phyloP scores from a whole-genome alignment of 2,888 invertebrate genomes.

The Dinocampus coccinellae region DNA sequence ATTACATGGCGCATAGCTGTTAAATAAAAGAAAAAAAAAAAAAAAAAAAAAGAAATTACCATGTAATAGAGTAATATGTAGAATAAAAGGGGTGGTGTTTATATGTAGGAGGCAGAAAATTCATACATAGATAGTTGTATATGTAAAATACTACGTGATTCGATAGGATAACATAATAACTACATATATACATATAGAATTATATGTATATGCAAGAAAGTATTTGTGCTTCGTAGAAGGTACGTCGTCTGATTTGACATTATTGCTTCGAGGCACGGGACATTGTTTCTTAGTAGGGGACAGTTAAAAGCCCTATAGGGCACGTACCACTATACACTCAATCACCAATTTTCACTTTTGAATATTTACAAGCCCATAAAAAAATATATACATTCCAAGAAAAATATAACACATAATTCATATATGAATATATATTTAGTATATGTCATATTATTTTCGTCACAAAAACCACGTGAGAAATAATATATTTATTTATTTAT shows the following conservation, averaged over 20 bases:
- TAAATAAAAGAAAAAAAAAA: conserved; percentile 60
- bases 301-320: background rate
- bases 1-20: conserved; percentile 46
- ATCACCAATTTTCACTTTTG: background rate
- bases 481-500: no score
- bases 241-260: conserved; percentile 40
- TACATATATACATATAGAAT: no score
- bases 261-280: conserved; percentile 66
- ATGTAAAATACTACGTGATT: conserved; percentile 2
- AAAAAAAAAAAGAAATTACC: no score
- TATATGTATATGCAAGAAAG: background rate
- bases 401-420: background rate
- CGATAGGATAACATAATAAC: background rate
- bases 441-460: background rate
- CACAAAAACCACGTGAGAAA: background rate
- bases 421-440: background rate
- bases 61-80: conserved; percentile 62
- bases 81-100: background rate
- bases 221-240: conserved; percentile 44
- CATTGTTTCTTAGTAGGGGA: conserved; percentile 55
- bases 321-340: background rate
- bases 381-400: background rate
- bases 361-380: background rate
- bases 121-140: conserved; percentile 8
- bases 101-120: background rate